phyloP scores from a whole-genome alignment of 2,797 vertebrate genomes.

The Myotis vivesi region DNA sequence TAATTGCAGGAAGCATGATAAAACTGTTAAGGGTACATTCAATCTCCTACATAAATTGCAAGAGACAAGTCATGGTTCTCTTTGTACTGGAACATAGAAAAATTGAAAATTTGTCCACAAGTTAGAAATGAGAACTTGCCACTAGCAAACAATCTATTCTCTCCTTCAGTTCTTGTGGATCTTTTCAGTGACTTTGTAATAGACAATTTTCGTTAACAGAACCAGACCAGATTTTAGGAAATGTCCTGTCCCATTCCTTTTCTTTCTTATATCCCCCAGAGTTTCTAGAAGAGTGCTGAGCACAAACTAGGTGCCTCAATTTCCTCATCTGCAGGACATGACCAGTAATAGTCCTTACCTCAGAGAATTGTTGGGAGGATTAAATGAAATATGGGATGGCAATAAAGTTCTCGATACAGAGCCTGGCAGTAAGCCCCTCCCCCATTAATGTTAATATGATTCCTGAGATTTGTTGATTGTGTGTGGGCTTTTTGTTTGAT shows the following conservation, averaged over 20 bases:
- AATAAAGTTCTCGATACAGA: conserved; percentile 6
- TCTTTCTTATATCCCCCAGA: neutral
- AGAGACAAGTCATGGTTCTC: neutral
- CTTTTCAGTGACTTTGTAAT: neutral
- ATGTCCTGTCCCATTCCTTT: neutral
- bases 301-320: neutral
- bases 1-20: neutral
- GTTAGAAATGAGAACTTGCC: conserved; percentile 13
- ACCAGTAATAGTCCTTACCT: neutral
- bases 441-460: neutral
- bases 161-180: neutral
- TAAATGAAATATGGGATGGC: neutral
- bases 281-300: neutral
- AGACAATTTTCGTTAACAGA: conserved; percentile 24
- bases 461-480: neutral
- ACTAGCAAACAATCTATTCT: neutral
- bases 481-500: neutral
- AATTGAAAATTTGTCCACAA: conserved; percentile 13
- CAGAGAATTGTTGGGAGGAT: neutral
- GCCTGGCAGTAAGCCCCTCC: neutral
- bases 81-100: neutral
- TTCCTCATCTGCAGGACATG: neutral
- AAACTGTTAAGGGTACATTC: neutral
- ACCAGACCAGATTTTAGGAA: neutral
- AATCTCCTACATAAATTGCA: neutral